Evolutionary conservation across 1,140 invertebrate genomes (phyloP).

Genomic region (Hyposmocoma kahamanoa): DNA sequence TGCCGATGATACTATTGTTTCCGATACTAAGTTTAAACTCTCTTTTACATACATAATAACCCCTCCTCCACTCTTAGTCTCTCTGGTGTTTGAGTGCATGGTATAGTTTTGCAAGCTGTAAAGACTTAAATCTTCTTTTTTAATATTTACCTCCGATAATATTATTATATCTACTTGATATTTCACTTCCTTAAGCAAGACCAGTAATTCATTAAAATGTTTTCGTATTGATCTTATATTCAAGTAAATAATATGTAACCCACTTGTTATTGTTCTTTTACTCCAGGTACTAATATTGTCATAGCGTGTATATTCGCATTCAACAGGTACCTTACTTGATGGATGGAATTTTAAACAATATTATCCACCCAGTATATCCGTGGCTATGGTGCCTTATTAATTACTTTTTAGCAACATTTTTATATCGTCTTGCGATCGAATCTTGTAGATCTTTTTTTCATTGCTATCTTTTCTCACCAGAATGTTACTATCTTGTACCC

Average conservation of each 20-base stretch:
- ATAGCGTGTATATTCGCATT: background rate
- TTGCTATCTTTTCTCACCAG: conserved; percentile 2
- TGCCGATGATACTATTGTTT: background rate
- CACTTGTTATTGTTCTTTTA: background rate
- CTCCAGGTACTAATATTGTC: background rate
- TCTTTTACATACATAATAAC: background rate
- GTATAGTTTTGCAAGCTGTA: conserved; percentile 2
- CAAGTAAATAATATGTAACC: conserved; percentile 1
- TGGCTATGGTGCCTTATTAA: background rate
- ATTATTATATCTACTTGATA: conserved; percentile 7
- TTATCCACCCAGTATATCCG: background rate
- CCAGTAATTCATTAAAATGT: conserved; percentile 8
- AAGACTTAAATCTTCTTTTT: conserved; percentile 2
- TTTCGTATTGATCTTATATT: conserved; percentile 8
- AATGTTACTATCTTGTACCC: conserved; percentile 8
- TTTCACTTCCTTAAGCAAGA: background rate
- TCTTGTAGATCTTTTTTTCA: conserved; percentile 9
- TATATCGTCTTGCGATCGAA: conserved; percentile 4
- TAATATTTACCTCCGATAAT: conserved; percentile 8
- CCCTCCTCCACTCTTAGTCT: conserved; percentile 2
- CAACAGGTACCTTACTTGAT: background rate
- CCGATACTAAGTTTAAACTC: background rate
- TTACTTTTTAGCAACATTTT: background rate
- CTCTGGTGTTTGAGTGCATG: background rate
- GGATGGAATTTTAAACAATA: background rate